Conservation (phyloP, 2,888 invertebrate genomes). For the Antheraea assamensis region DNA sequence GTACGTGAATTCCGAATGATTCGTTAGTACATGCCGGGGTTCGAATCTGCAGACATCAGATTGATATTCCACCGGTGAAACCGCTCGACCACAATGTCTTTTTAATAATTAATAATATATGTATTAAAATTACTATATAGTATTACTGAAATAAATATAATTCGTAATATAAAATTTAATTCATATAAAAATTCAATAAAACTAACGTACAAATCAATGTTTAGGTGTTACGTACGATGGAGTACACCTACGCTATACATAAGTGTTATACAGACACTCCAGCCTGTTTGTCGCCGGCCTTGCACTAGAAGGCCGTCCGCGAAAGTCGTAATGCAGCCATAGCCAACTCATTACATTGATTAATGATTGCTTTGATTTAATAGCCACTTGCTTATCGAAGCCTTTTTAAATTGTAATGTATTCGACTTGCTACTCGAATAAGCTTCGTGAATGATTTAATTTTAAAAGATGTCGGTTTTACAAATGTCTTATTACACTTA, state of each 20-base stretch:
- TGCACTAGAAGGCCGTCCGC: conserved; percentile 63
- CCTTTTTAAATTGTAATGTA: neutral
- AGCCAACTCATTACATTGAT: conserved; percentile 48
- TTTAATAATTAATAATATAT: too few relatives aligned
- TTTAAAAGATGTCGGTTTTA: neutral
- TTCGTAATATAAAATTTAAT: neutral
- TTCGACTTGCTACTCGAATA: neutral
- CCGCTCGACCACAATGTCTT: too few relatives aligned
- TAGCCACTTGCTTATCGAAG: conserved; percentile 39
- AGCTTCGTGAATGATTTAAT: neutral
- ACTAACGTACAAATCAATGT: neutral
- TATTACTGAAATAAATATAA: neutral
- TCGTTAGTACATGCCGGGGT: too few relatives aligned
- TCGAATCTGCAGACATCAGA: too few relatives aligned
- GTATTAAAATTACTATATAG: neutral
- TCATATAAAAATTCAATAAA: neutral
- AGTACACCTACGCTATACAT: conserved; percentile 10
- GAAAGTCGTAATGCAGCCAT: conserved; percentile 49
- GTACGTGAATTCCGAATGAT: too few relatives aligned
- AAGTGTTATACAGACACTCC: conserved; percentile 36
- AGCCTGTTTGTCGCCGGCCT: conserved; percentile 74
- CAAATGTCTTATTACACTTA: too few relatives aligned
- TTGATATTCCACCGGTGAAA: too few relatives aligned
- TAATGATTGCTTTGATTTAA: conserved; percentile 50
- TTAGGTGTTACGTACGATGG: neutral